phyloP scores from a whole-genome alignment of 2,888 invertebrate species.

The Lasioglossum calceatum region DNA sequence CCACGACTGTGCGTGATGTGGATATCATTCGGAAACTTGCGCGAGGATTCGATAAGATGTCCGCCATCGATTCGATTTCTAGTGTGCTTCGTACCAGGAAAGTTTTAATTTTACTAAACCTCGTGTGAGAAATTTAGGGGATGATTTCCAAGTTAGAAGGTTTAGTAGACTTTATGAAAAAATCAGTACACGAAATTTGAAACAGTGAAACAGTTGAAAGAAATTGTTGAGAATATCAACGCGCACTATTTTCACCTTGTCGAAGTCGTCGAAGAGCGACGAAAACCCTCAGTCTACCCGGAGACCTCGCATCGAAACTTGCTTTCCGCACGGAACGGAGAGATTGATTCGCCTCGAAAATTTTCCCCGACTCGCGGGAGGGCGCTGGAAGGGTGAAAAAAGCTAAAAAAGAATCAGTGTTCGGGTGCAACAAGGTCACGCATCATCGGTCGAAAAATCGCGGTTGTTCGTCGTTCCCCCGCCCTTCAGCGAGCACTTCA shows the following conservation, averaged over 20 bases:
- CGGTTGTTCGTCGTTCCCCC: not conserved
- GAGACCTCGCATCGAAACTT: too few species aligned
- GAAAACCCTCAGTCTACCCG: not conserved
- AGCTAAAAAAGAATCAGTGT: conserved; percentile 4
- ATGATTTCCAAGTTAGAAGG: not conserved
- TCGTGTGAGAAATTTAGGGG: too few species aligned
- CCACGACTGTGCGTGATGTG: not conserved
- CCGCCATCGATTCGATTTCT: not conserved
- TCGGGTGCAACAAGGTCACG: not conserved
- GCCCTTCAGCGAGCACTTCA: not conserved
- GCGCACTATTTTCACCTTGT: too few species aligned
- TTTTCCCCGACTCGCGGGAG: not conserved
- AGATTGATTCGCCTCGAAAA: not conserved
- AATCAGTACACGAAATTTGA: too few species aligned
- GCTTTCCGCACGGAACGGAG: not conserved
- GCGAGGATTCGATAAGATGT: conserved; percentile 19
- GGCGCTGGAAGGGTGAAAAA: not conserved
- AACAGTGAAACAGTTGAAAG: too few species aligned
- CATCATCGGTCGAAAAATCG: conserved; percentile 23
- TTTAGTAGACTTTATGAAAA: too few species aligned
- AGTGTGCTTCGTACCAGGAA: too few species aligned
- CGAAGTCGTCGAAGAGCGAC: too few species aligned
- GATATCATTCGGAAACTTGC: not conserved
- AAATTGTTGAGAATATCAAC: too few species aligned
- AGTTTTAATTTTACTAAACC: too few species aligned